Base-by-base conservation (phyloP, 2,113 vertebrate genomes). In the Stegastes partitus region DNA sequence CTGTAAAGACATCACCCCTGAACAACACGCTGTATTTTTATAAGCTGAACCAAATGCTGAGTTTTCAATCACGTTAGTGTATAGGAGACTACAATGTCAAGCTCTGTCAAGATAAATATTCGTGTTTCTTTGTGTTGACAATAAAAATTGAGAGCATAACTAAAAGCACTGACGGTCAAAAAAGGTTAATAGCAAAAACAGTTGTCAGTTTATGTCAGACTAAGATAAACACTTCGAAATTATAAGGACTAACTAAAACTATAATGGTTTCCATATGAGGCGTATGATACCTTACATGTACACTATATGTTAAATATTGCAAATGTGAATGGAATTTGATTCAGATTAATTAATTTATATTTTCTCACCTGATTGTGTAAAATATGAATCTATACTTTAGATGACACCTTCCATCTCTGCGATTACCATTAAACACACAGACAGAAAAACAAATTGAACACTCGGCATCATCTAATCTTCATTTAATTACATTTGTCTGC, bases 101-200 rank as follows among this genome's bases (percentile, higher is more conserved):
- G 55, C n/a, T 76, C 34, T 54, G 56, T 68, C 21, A 77, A 72
- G 50, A 57, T 54, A 22, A 75, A 74, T 79, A 15, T 19, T 47
- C 31, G 39, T 26, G 21, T 34, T 49, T 58, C 58, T 49, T 59
- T 3, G 11, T 42, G 9, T 42, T 42, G 39, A 14, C 10, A 12
- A 3, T 42, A 10, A 42, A 11, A 11, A 42, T 42, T 42, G 39
- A 10, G 39, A 42, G 39, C 39, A 42, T 42, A 42, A 42, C 39
- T 15, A 12, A 42, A 14, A 42, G 39, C 9, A 42, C 3, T 42
- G 39, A 42, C 3, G 39, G 39, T 42, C 39, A 14, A 42, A 42
- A 42, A 14, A 42, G 39, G 39, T 12, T 42, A 42, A 42, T 42
- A 42, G 14, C 12, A 42, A 42, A 15, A 42, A 15, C 15, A 15